Conservation (phyloP, 2,113 vertebrate genomes). For the Larimichthys crocea region DNA sequence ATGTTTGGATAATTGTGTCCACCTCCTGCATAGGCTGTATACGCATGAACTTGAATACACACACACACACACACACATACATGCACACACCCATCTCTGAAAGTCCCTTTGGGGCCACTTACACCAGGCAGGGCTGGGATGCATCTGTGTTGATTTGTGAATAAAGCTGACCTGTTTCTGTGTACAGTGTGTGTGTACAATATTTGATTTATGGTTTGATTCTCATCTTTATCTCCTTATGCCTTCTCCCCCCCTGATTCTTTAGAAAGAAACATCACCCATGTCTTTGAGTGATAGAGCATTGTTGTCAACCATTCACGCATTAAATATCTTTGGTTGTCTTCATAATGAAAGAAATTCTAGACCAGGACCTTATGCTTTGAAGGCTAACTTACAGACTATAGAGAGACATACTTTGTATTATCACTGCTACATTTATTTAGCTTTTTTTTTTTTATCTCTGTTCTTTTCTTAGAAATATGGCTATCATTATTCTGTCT, state of each 20-base stretch:
- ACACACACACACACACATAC: neutral
- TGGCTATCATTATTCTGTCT: conserved; percentile 46
- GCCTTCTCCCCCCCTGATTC: neutral
- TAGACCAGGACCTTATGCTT: neutral
- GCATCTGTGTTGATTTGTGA: conserved; percentile 20
- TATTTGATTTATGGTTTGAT: conserved; percentile 34
- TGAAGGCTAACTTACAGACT: conserved; percentile 14
- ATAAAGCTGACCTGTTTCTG: conserved; percentile 27
- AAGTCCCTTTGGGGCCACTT: conserved; percentile 68
- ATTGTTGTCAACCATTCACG: neutral
- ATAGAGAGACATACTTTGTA: neutral
- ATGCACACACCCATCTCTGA: conserved; percentile 11
- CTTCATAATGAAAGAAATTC: neutral
- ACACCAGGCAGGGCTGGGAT: conserved; percentile 14
- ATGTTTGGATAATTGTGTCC: conserved; percentile 4
- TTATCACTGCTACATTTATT: conserved; percentile 17
- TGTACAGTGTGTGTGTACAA: neutral
- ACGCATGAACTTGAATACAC: neutral
- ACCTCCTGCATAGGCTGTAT: neutral
- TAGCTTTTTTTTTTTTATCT: neutral
- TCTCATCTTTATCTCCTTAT: neutral
- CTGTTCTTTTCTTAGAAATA: conserved; percentile 28
- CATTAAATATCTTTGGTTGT: conserved; percentile 17
- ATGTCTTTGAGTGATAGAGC: neutral
- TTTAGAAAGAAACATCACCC: neutral